These are phyloP conservation scores for Clostera curtula DNA, from an alignment of 2,888 invertebrate species.

Conservation along the genomic window DNA sequence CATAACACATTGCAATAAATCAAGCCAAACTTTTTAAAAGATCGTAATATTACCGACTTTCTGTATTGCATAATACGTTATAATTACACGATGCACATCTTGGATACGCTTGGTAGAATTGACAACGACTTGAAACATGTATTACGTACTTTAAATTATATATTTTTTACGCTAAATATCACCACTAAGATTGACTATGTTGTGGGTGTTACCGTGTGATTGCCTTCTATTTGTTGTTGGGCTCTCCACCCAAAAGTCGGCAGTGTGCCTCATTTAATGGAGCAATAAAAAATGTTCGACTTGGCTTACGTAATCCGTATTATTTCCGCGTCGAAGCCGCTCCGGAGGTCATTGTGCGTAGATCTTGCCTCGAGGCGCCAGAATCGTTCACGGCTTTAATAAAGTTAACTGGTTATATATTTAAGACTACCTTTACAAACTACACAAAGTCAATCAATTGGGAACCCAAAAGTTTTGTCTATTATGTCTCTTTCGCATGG, in stretches of 20 bases:
- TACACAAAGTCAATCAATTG: neutral
- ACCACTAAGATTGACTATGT: constrained; percentile 51
- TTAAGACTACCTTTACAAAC: constrained; percentile 7
- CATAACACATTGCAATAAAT: too few relatives aligned
- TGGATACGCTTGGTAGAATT: too few relatives aligned
- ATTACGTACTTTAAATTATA: too few relatives aligned
- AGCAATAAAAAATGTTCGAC: constrained; percentile 73
- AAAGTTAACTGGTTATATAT: constrained; percentile 17
- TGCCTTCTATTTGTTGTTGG: constrained; percentile 53
- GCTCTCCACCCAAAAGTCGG: constrained; percentile 60
- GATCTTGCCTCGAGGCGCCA: constrained; percentile 34
- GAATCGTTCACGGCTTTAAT: constrained; percentile 24
- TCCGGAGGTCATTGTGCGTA: constrained; percentile 55
- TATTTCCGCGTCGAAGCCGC: constrained; percentile 67
- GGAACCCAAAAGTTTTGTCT: too few relatives aligned
- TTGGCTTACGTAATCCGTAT: constrained; percentile 69
- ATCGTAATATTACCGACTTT: too few relatives aligned
- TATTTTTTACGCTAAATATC: too few relatives aligned
- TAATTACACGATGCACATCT: too few relatives aligned
- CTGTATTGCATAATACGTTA: too few relatives aligned
- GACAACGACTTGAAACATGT: too few relatives aligned
- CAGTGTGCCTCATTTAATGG: constrained; percentile 71
- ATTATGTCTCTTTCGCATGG: too few relatives aligned
- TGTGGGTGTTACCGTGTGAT: constrained; percentile 47
- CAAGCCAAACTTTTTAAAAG: too few relatives aligned